Percentiles rank a stretch among this genome's conserved stretches.
phyloP scores from a whole-genome alignment of 2,888 invertebrate species.

The Caenorhabditis sp. region DNA sequence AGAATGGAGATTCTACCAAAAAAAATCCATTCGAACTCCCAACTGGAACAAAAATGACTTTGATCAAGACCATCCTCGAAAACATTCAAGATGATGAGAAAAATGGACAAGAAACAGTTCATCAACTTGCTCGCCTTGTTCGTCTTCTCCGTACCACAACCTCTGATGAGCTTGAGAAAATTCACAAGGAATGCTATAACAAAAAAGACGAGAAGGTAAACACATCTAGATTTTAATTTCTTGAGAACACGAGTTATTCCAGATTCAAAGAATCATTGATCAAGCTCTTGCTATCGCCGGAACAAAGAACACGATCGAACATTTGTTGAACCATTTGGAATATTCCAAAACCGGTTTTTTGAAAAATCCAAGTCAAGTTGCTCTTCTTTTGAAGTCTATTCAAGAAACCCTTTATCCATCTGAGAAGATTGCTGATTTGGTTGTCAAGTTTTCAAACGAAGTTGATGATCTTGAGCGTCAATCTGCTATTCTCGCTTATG shows the following conservation, averaged over 20 bases:
- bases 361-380: conserved; percentile 29
- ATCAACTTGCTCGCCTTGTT: conserved; percentile 58
- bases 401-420: conserved; percentile 53
- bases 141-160: conserved; percentile 56
- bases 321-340: conserved; percentile 45
- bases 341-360: too few species aligned
- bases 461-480: conserved; percentile 37
- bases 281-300: conserved; percentile 56
- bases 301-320: conserved; percentile 54
- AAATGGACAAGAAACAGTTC: conserved; percentile 46
- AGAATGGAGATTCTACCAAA: conserved; percentile 53
- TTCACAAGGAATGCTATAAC: conserved; percentile 46
- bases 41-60: conserved; percentile 47
- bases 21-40: conserved; percentile 41
- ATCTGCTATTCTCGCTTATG: conserved; percentile 49
- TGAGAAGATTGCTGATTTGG: conserved; percentile 36
- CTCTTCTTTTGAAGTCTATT: conserved; percentile 50
- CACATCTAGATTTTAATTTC: too few species aligned
- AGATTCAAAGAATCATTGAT: conserved; percentile 51
- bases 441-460: conserved; percentile 38
- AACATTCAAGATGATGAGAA: conserved; percentile 41
- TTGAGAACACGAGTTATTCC: conserved; percentile 3
- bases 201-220: conserved; percentile 36
- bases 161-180: conserved; percentile 49
- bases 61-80: conserved; percentile 38